Evolutionary conservation across 2,113 vertebrate genomes (phyloP).

Genomic region (Pachypanchax playfairii): DNA sequence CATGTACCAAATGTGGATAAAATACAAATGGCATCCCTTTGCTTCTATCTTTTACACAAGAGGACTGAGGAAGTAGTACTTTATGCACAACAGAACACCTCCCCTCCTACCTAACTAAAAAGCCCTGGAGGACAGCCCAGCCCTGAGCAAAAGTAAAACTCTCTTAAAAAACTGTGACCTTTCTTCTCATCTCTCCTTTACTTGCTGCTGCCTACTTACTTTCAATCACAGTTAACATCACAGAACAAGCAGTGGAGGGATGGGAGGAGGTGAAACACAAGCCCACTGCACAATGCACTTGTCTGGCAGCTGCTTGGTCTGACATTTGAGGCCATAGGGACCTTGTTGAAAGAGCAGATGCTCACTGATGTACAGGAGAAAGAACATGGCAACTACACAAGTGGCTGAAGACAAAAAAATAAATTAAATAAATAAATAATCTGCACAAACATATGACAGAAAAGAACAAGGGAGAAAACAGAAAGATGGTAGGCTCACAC

Average conservation of each 20-base stretch:
- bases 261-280: slow-evolving; percentile 66
- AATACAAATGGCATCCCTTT: slow-evolving; percentile 90
- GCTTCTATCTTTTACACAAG: slow-evolving; percentile 78
- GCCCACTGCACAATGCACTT: slow-evolving; percentile 70
- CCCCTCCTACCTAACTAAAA: slow-evolving; percentile 63
- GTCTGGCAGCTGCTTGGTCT: slow-evolving; percentile 75
- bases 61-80: slow-evolving; percentile 51
- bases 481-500: slow-evolving; percentile 44
- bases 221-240: slow-evolving; percentile 87
- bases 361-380: slow-evolving; percentile 73
- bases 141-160: slow-evolving; percentile 49
- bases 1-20: slow-evolving; percentile 60
- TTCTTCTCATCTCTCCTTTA: slow-evolving; percentile 50
- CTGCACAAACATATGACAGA: slow-evolving; percentile 66
- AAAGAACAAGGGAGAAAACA: slow-evolving; percentile 52
- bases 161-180: slow-evolving; percentile 61
- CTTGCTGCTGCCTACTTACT: slow-evolving; percentile 69
- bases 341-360: slow-evolving; percentile 77
- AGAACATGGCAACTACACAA: slow-evolving; percentile 74
- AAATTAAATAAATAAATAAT: too few relatives aligned
- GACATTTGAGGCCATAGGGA: slow-evolving; percentile 80
- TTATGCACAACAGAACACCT: slow-evolving; percentile 43
- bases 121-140: slow-evolving; percentile 70
- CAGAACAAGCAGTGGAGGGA: slow-evolving; percentile 81
- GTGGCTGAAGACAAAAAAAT: slow-evolving; percentile 64